Evolutionary conservation across 2,797 vertebrate genomes (phyloP).

Genomic region (Premnoplex brunnescens): DNA sequence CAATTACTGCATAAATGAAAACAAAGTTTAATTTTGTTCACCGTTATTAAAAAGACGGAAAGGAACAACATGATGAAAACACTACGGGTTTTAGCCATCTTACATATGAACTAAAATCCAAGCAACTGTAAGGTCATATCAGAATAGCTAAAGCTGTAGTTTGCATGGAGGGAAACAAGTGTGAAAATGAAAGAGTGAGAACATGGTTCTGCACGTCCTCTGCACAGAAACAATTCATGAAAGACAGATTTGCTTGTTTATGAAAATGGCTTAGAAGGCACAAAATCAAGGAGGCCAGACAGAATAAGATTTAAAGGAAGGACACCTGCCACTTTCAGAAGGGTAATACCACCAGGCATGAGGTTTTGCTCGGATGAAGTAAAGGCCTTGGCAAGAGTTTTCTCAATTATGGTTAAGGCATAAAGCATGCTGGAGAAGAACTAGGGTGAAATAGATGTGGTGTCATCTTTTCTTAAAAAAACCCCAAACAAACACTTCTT

Average conservation of each 20-base stretch:
- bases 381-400: background rate
- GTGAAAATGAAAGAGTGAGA: background rate
- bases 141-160: background rate
- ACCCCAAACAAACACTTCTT: background rate
- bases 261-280: background rate
- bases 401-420: background rate
- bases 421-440: background rate
- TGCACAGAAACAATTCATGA: background rate
- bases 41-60: background rate
- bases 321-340: background rate
- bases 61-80: background rate
- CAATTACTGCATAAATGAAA: background rate
- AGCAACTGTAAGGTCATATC: background rate
- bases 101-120: background rate
- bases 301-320: background rate
- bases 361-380: background rate
- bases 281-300: background rate
- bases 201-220: background rate
- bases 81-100: background rate
- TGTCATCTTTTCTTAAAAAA: background rate
- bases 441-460: background rate
- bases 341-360: background rate
- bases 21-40: background rate
- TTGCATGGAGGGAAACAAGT: background rate
- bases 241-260: background rate